A percentile compares a stretch with the other conserved stretches of the same genome.
These are phyloP conservation scores for Ptychadena robeensis DNA, from an alignment of 2,797 vertebrate genomes.

Conservation along the genomic window DNA sequence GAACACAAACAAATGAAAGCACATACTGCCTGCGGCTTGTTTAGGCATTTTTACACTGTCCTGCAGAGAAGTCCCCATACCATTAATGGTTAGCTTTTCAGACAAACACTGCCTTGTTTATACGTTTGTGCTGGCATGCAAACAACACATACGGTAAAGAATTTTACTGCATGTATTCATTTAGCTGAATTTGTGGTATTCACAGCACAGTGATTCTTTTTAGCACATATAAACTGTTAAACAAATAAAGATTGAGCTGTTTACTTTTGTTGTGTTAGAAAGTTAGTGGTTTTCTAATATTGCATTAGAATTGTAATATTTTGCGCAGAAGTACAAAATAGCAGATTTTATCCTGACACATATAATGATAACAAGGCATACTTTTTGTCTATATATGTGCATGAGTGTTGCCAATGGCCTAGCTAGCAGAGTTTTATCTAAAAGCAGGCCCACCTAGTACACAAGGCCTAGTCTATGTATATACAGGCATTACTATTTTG, in stretches of 20 bases:
- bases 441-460: neutral
- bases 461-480: neutral
- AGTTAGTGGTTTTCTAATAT: neutral
- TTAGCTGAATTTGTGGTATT: neutral
- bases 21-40: constrained; percentile 4
- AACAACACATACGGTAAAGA: neutral
- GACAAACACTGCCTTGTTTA: neutral
- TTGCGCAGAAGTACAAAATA: neutral
- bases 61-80: neutral
- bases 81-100: neutral
- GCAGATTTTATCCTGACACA: too few relatives aligned
- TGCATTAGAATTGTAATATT: neutral
- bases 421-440: neutral
- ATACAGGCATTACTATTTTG: neutral
- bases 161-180: neutral
- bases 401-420: too few relatives aligned
- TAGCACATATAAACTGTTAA: too few relatives aligned
- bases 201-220: too few relatives aligned
- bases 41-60: constrained; percentile 1
- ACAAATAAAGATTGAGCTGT: too few relatives aligned
- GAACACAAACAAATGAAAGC: constrained; percentile 53
- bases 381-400: too few relatives aligned
- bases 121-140: neutral
- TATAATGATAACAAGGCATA: neutral
- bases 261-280: neutral